phyloP scores from a whole-genome alignment of 2,888 invertebrate species.

The Heliconius sara region DNA sequence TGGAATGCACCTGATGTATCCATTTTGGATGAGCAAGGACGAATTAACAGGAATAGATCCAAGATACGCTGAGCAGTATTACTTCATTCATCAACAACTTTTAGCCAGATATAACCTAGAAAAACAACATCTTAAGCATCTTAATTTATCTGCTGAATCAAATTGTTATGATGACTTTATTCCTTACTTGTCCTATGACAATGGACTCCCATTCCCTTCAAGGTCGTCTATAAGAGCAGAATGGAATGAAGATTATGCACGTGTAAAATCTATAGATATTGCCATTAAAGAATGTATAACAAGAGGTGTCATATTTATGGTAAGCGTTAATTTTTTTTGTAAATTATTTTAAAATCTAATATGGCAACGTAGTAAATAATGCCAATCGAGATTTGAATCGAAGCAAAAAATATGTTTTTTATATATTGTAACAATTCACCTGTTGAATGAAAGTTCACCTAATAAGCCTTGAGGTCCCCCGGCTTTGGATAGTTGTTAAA shows the following conservation, averaged over 20 bases:
- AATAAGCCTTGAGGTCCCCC: too few species aligned
- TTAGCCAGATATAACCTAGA: conserved; percentile 69
- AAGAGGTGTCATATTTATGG: conserved; percentile 71
- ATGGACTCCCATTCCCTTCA: conserved; percentile 72
- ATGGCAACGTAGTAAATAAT: too few species aligned
- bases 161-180: conserved; percentile 60
- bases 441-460: too few species aligned
- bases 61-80: conserved; percentile 71
- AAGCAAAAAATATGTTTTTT: too few species aligned
- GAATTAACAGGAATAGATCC: conserved; percentile 68
- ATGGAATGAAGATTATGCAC: conserved; percentile 61
- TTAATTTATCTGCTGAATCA: conserved; percentile 47
- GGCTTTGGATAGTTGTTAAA: too few species aligned
- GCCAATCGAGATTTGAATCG: too few species aligned
- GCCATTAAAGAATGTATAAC: conserved; percentile 72
- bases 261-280: conserved; percentile 68
- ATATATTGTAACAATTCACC: too few species aligned
- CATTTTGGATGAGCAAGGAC: conserved; percentile 84
- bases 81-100: conserved; percentile 70
- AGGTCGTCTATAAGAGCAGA: conserved; percentile 59
- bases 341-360: too few species aligned
- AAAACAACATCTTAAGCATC: conserved; percentile 59
- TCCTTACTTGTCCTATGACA: conserved; percentile 70
- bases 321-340: conserved; percentile 49
- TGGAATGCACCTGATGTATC: conserved; percentile 81